phyloP scores from a whole-genome alignment of 2,113 vertebrate genomes.

The Stictonetta naevosa region DNA sequence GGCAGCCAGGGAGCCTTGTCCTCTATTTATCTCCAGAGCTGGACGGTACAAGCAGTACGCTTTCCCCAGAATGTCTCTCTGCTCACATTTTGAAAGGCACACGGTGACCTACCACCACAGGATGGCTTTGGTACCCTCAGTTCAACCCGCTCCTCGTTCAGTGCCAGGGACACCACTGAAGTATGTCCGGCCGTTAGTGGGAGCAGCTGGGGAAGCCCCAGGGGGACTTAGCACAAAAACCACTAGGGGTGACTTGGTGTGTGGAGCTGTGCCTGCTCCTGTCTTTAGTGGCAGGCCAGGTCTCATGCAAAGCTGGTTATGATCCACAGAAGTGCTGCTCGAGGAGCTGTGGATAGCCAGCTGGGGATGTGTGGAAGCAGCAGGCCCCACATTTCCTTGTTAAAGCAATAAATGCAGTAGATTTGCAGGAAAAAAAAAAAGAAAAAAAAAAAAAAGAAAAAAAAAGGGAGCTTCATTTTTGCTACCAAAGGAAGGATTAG shows the following conservation, averaged over 20 bases:
- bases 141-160: background rate
- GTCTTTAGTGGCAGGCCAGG: background rate
- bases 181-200: background rate
- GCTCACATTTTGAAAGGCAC: background rate
- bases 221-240: background rate
- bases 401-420: background rate
- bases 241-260: background rate
- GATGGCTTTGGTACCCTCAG: background rate
- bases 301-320: background rate
- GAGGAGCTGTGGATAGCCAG: background rate
- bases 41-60: background rate
- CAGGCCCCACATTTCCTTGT: background rate
- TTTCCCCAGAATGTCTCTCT: background rate
- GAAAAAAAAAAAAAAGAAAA: no score
- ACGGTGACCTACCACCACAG: background rate
- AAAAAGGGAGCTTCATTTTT: background rate
- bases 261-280: background rate
- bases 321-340: background rate
- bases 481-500: background rate
- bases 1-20: conserved; percentile 31
- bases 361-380: background rate
- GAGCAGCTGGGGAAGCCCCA: background rate
- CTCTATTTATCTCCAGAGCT: conserved; percentile 35
- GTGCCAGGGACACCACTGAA: background rate
- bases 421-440: background rate